Base-by-base conservation (phyloP, 2,113 vertebrate species). In the Cyrtonyx montezumae region DNA sequence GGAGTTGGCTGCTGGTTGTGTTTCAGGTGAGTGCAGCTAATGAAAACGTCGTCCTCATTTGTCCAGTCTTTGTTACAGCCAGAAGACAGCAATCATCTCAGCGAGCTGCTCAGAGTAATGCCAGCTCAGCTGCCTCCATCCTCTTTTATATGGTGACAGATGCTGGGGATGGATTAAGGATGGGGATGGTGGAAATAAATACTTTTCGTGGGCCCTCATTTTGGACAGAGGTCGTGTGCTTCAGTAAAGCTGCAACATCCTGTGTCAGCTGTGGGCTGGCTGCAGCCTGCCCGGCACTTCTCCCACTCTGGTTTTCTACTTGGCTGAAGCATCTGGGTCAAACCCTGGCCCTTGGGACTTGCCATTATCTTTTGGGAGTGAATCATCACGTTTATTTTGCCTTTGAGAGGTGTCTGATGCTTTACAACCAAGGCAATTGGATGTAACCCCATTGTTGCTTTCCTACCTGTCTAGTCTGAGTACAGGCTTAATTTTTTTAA, bases 21-120 rank as follows among this genome's bases (percentile, higher is more conserved):
- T 81, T 85, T 79, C 84, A 91, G 87, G 94, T 94, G 69, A 90
- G 66, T 68, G 43, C 19, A 21, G 59, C 34, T 83, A 78, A 85
- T 77, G 36, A 78, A 79, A 77, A 70, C 20, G 13, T 59, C 58
- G 70, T 66, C 49, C 45, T 83, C 34, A 65, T 75, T 73, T 91
- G 53, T 56, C 49, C 55, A 20, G 43, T 62, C 74, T 82, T 79
- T 49, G 25, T 82, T 79, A 16, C 1, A 6, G 56, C 56, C 62
- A 75, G 69, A 91, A 86, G 86, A 65, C 32, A 45, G 71, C 68
- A 91, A 90, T 65, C 34, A 20, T 85, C 73, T 93, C 51, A 67
- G 81, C 49, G 25, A 42, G 71, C 67, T n/a, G 26, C 84, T 86
- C 28, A 30, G 17, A 4, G 2, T 87, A 63, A 53, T 15, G 14